These are phyloP conservation scores for Buathra laborator DNA, from an alignment of 2,888 invertebrate species.

Conservation along the genomic window DNA sequence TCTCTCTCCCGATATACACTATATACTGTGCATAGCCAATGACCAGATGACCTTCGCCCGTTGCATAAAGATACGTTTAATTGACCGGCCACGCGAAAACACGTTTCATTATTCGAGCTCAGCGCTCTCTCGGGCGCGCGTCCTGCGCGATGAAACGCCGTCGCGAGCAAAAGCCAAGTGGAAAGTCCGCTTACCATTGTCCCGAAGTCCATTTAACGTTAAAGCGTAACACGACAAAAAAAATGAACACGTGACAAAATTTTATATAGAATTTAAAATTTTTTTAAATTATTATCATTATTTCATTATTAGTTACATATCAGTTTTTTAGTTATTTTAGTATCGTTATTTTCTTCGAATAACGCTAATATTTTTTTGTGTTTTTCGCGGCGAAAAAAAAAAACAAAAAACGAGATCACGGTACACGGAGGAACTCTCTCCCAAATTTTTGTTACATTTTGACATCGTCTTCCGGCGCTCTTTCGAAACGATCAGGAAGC, in stretches of 20 bases:
- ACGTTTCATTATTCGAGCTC: constrained; percentile 74
- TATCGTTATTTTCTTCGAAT: constrained; percentile 12
- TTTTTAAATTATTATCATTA: background rate
- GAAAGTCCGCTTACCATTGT: constrained; percentile 48
- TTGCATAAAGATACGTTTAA: constrained; percentile 84
- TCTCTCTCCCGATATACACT: constrained; percentile 71
- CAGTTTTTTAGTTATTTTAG: no score
- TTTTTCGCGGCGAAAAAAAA: constrained; percentile 42
- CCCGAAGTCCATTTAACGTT: background rate
- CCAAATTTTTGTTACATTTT: constrained; percentile 65
- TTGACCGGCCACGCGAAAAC: constrained; percentile 83
- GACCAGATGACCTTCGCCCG: constrained; percentile 83
- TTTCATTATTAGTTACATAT: background rate
- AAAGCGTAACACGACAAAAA: background rate
- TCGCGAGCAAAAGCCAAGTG: constrained; percentile 62
- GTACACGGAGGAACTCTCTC: constrained; percentile 67
- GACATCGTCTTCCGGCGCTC: background rate
- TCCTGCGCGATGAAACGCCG: constrained; percentile 16
- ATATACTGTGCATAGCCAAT: constrained; percentile 80
- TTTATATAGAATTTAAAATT: background rate
- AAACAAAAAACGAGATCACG: constrained; percentile 43
- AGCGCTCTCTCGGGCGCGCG: constrained; percentile 18
- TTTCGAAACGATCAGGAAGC: constrained; percentile 78
- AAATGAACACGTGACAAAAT: background rate
- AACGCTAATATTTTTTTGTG: constrained; percentile 45